Evolutionary conservation across 1,140 invertebrate species (phyloP).

Genomic region (Steinernema feltiae): DNA sequence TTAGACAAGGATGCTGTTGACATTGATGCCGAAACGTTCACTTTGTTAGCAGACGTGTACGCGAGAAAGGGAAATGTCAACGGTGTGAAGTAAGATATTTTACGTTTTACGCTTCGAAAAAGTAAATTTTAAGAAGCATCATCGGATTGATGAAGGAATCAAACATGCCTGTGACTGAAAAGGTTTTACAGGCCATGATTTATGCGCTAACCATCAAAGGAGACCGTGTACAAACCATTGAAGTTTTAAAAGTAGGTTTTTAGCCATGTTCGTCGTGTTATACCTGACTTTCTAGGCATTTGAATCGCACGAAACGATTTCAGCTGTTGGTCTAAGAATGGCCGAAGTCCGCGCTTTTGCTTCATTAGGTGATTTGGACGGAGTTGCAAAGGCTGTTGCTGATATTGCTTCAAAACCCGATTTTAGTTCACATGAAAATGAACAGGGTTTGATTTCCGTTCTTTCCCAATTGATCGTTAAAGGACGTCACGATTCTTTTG

Average conservation of each 20-base stretch:
- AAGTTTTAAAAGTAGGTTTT: not conserved
- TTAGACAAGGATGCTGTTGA: not conserved
- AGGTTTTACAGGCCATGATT: not conserved
- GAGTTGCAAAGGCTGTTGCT: not conserved
- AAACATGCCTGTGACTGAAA: not conserved
- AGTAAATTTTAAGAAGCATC: not conserved
- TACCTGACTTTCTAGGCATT: not conserved
- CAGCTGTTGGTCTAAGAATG: not conserved
- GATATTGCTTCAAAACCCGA: not conserved
- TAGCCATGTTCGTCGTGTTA: not conserved
- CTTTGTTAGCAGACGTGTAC: not conserved
- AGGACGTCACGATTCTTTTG: not conserved
- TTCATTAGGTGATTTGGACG: not conserved
- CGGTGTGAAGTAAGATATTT: not conserved
- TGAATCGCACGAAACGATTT: not conserved
- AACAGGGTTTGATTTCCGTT: not conserved
- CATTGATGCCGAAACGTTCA: not conserved
- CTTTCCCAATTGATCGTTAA: not conserved
- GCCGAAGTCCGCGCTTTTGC: not conserved
- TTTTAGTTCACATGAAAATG: not conserved
- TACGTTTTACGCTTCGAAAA: not conserved
- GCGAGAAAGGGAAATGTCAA: not conserved
- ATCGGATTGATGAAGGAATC: not conserved
- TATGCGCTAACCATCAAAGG: not conserved
- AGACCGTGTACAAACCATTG: not conserved